Base-by-base conservation (phyloP, 1,140 invertebrate genomes). In the Drosophila insularis region DNA sequence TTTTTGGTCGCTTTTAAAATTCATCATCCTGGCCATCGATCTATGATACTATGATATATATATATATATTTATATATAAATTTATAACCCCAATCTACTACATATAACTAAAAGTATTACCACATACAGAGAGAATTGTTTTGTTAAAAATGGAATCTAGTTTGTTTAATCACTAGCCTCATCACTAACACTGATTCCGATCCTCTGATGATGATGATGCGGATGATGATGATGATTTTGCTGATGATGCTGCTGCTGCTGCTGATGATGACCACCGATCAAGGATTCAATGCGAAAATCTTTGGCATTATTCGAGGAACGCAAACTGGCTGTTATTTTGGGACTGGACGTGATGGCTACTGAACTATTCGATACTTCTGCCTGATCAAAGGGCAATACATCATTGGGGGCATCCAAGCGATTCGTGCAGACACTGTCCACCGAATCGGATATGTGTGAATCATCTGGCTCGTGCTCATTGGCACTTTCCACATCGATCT, bases 281-380 rank as follows among this genome's bases (percentile, higher is more conserved):
- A 92, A 67, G 1, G 91, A 91, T 69, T 92, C 91, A 39, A 92
- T 92, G 76, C 91, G 91, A 68, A 92, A 92, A 58, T 91, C 91
- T 73, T 91, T 92, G 60, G 91, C 81, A 53, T 73, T 89, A 39
- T 63, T 82, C 23, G 64, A 74, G 56, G 78, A 77, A 35, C 78
- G 61, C 35, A 80, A 68, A 17, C 66, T 68, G 17, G 77, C 40
- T 0, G 81, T 71, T 32, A 54, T 71, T 64, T 86, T 81, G 13
- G 89, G 87, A 70, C 82, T 90, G 68, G 82, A 73, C 71, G 80
- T 72, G 32, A 69, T 68, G 10, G 66, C 40, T 43, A 79, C 40
- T 3, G 81, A 79, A 19, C 80, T 73, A 7, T 78, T 71, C 4
- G 90, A 81, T 2, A 71, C 69, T 63, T 91, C 85, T 2, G 81